phyloP scores from a whole-genome alignment of 2,888 invertebrate species.

The Elaeidobius kamerunicus region DNA sequence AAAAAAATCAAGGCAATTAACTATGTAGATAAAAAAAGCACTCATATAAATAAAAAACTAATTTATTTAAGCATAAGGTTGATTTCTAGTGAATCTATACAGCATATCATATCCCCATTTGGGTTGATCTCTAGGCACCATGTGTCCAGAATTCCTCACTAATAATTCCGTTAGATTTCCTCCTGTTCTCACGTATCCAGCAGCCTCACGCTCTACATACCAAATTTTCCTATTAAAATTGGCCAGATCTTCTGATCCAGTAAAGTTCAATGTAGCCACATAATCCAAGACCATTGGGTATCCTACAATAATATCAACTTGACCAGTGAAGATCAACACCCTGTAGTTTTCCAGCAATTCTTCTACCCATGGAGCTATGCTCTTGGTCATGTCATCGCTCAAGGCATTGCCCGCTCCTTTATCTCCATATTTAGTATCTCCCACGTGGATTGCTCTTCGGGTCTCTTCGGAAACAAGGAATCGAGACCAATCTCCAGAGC shows the following conservation, averaged over 20 bases:
- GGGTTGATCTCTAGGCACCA: slow-evolving; percentile 73
- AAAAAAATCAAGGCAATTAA: too few relatives aligned
- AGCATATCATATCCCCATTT: slow-evolving; percentile 70
- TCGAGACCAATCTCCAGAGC: not conserved
- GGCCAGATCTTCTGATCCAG: slow-evolving; percentile 58
- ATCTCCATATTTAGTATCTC: not conserved
- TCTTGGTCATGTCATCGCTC: not conserved
- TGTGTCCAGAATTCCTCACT: slow-evolving; percentile 73
- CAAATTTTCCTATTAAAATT: slow-evolving; percentile 61
- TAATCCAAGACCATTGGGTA: slow-evolving; percentile 77
- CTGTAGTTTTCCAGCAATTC: slow-evolving; percentile 62
- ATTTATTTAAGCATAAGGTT: slow-evolving; percentile 21
- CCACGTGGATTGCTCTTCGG: slow-evolving; percentile 6
- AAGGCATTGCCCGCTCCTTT: slow-evolving; percentile 5
- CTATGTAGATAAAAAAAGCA: too few relatives aligned
- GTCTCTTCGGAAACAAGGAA: slow-evolving; percentile 3
- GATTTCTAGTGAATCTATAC: slow-evolving; percentile 11
- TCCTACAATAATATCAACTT: slow-evolving; percentile 82
- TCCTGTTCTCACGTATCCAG: slow-evolving; percentile 67
- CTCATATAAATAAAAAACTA: not conserved
- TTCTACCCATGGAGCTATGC: slow-evolving; percentile 33
- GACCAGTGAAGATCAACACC: slow-evolving; percentile 80
- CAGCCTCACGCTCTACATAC: slow-evolving; percentile 61
- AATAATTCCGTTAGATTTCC: slow-evolving; percentile 66
- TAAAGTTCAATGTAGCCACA: slow-evolving; percentile 64